Evolutionary conservation across 2,113 vertebrate species (phyloP), one percentile per base, ranked within the genome.

Genomic region (Gobius niger): DNA sequence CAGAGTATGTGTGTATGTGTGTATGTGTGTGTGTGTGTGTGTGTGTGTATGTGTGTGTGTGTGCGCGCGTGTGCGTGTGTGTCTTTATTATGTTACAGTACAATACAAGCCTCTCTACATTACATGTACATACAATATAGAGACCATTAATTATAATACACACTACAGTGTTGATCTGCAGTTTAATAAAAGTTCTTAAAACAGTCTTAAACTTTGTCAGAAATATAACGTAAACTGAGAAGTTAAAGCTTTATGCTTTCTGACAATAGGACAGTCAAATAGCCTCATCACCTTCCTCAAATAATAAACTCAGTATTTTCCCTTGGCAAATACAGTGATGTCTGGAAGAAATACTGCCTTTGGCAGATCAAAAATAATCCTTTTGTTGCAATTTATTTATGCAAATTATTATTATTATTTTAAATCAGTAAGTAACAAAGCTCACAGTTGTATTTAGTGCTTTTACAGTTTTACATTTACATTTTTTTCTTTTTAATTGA

Each of bases 91-190:
- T 65, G 78, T 59, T 82, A 83, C 83, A 85, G 70, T 86, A 86
- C 82, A 42, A 82, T 78, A 86, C 82, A 81, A 84, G 78, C 56
- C 73, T 65, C 78, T 89, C 74, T 83, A 85, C 78, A 77, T 65
- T 79, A 91, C 77, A 85, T 84, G 68, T 83, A 89, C 77, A 77
- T 78, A 79, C 67, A 86, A 73, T 40, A 84, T 84, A 82, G 76
- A 82, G 64, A 71, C 67, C 65, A 77, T 88, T 78, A 78, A 75
- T 84, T 79, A 87, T 81, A 84, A 72, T 68, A 86, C 77, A 81
- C 76, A 72, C 63, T 67, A 83, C 76, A 74, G 63, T 68, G 76
- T 74, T 80, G 6, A 69, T 72, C 86, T 80, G 72, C 51, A 76
- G 68, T 65, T 78, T 47, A 72, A 77, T 80, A 73, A 82, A 89